A percentile compares a stretch with the other conserved stretches of the same genome.
phyloP scores from a whole-genome alignment of 2,888 invertebrate species.

The Coelogynopora nodosa region DNA sequence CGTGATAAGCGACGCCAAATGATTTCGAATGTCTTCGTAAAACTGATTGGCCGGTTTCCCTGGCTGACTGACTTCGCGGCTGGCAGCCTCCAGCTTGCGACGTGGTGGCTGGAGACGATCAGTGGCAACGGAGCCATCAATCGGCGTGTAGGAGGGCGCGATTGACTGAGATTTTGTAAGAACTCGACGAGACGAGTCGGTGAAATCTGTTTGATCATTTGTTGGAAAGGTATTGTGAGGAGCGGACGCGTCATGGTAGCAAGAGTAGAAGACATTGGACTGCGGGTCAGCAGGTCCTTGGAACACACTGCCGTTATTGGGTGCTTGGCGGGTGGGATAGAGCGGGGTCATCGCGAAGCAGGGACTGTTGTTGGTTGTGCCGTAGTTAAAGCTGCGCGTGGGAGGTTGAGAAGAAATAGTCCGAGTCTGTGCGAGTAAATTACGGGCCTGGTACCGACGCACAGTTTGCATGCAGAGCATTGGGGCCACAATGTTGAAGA shows the following conservation, averaged over 20 bases:
- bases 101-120: background rate
- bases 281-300: too few relatives aligned
- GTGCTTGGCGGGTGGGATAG: too few relatives aligned
- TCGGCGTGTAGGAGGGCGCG: too few relatives aligned
- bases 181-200: too few relatives aligned
- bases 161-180: too few relatives aligned
- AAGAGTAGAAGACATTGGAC: too few relatives aligned
- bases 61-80: background rate
- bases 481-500: constrained; percentile 56
- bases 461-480: constrained; percentile 54
- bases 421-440: too few relatives aligned
- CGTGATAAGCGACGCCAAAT: constrained; percentile 54
- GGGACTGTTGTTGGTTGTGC: background rate
- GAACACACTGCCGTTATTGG: too few relatives aligned
- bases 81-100: background rate
- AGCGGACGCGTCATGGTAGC: too few relatives aligned
- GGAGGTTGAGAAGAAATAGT: background rate
- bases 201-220: too few relatives aligned
- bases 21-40: constrained; percentile 54
- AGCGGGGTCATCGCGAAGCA: background rate
- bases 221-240: too few relatives aligned
- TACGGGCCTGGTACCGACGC: background rate
- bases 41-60: background rate
- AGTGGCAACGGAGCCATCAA: too few relatives aligned
- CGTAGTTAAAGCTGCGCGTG: background rate